Percentiles rank a stretch among this genome's conserved stretches.
These are phyloP conservation scores for Poeciliopsis presidionis DNA, from an alignment of 2,797 vertebrate species.

Conservation along the genomic window DNA sequence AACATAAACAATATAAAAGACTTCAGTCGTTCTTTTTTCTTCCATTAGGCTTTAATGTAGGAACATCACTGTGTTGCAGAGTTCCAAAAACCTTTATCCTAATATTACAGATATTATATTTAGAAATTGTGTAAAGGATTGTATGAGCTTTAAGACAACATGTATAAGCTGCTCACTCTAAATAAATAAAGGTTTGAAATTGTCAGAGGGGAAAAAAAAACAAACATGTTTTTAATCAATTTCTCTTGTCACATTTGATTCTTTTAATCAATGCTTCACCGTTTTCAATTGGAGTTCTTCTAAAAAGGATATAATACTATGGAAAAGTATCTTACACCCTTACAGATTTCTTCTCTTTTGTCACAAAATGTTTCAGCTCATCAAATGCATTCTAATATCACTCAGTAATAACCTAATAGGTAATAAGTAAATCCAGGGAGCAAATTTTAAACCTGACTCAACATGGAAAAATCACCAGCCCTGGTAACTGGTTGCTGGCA, in stretches of 20 bases:
- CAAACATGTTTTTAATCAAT: background rate
- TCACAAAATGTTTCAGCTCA: too few species aligned
- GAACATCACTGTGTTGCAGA: background rate
- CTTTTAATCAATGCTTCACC: background rate
- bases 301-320: background rate
- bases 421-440: background rate
- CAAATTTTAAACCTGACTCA: background rate
- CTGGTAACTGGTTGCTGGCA: background rate
- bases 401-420: background rate
- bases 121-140: background rate
- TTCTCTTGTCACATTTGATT: background rate
- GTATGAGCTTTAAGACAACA: background rate
- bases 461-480: background rate
- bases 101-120: background rate
- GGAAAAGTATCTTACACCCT: background rate
- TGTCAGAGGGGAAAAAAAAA: background rate
- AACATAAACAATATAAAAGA: conserved; percentile 7
- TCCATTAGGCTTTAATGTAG: conserved; percentile 9
- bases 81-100: background rate
- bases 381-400: too few species aligned
- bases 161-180: too few species aligned
- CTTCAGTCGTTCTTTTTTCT: background rate
- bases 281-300: background rate
- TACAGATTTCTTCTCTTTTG: too few species aligned
- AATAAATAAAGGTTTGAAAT: background rate